Conservation (phyloP, 2,113 vertebrate species). For the Coptodon rendalli region DNA sequence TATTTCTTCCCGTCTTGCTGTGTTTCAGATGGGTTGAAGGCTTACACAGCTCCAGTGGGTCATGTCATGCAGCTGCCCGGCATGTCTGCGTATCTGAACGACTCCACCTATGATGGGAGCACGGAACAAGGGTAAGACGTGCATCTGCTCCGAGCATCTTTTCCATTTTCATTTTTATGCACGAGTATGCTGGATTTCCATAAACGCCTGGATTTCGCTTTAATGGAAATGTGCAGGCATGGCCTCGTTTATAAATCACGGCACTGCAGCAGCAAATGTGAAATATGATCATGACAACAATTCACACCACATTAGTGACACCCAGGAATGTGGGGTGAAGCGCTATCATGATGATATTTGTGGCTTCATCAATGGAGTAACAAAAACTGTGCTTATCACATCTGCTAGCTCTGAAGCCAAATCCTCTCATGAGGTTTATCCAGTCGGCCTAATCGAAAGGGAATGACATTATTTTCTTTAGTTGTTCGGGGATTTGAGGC, state of each 20-base stretch:
- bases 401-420: conserved; percentile 12
- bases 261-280: neutral
- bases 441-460: conserved; percentile 40
- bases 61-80: conserved; percentile 81
- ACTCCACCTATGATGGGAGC: conserved; percentile 90
- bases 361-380: neutral
- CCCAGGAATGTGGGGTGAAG: neutral
- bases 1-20: neutral
- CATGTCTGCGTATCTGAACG: conserved; percentile 78
- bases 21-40: conserved; percentile 79
- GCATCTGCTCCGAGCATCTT: neutral
- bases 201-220: neutral
- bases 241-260: neutral
- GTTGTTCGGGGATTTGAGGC: conserved; percentile 46
- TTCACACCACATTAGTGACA: neutral
- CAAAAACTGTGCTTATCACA: neutral
- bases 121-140: conserved; percentile 75
- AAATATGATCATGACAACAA: neutral
- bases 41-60: conserved; percentile 84
- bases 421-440: conserved; percentile 8
- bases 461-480: conserved; percentile 42
- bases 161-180: neutral
- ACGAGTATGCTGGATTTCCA: neutral
- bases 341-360: neutral
- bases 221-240: neutral